Base-by-base conservation (phyloP, 2,888 invertebrate species). In the Eilema griseolum region DNA sequence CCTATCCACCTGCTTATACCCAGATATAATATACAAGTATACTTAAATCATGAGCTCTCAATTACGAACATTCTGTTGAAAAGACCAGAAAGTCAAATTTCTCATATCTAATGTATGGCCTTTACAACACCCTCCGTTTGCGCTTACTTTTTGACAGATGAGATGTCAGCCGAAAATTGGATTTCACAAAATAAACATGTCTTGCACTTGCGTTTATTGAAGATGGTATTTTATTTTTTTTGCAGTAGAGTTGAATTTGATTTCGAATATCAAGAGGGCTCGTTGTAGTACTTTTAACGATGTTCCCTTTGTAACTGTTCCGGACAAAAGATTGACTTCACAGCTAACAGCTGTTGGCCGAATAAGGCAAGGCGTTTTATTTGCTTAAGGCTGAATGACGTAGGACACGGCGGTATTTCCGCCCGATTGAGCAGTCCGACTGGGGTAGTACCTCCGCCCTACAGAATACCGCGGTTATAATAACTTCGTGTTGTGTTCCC, bases 81-180 rank as follows among this genome's bases (percentile, higher is more conserved):
- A 33, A 33, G 8, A 63, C 26, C 46, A 67, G 70, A 70, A 70
- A 75, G 70, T 76, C 72, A 78, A 75, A 75, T 62, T 67, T 74
- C 61, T 75, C 69, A 69, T 77, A 82, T 80, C 77, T 77, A 75
- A 78, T 76, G 77, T 78, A 69, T 77, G 69, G 12, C 33, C n/a
- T n/a, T n/a, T n/a, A n/a, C n/a, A n/a, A 37, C 67, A 67, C 61
- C 89, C 89, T 84, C 83, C 84, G 89, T 86, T 88, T n/a, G n/a
- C n/a, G n/a, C n/a, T n/a, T 88, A 89, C 86, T 83, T 90, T 85
- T 91, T 93, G 93, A 92, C 92, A 93, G 92, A 92, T 93, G 90
- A 92, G 89, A 91, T 92, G 94, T 93, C 95, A 93, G 92, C 90
- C 92, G 90, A 94, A 94, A 95, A 95, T 95, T 95, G 94, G 95